phyloP scores from a whole-genome alignment of 2,888 invertebrate species.

The Octonoba sinensis region DNA sequence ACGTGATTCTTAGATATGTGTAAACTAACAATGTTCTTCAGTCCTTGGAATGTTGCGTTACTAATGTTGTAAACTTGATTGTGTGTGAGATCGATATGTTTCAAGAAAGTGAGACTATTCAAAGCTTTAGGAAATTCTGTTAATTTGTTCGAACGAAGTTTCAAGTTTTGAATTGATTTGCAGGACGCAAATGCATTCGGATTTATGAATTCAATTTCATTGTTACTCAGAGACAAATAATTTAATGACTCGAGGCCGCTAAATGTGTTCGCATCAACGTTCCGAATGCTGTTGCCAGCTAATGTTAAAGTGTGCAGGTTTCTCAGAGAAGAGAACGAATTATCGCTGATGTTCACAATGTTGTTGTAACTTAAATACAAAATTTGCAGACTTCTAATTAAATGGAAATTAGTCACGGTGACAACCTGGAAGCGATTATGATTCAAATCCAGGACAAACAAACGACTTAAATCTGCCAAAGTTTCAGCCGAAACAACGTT shows the following conservation, averaged over 20 bases:
- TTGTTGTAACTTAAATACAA: slow-evolving; percentile 88
- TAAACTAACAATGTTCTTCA: slow-evolving; percentile 88
- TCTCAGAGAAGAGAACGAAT: slow-evolving; percentile 91
- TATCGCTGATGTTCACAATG: slow-evolving; percentile 85
- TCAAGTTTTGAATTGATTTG: slow-evolving; percentile 88
- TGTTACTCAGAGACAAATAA: slow-evolving; percentile 87
- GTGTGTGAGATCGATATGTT: slow-evolving; percentile 91
- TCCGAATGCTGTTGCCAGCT: slow-evolving; percentile 86
- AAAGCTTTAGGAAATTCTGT: slow-evolving; percentile 85
- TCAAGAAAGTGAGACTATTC: slow-evolving; percentile 85
- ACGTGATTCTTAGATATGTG: slow-evolving; percentile 90
- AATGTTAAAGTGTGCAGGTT: slow-evolving; percentile 90
- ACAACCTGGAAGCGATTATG: slow-evolving; percentile 85
- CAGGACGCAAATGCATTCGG: slow-evolving; percentile 91
- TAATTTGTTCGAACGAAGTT: slow-evolving; percentile 88
- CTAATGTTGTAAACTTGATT: slow-evolving; percentile 87
- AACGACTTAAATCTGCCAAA: slow-evolving; percentile 87
- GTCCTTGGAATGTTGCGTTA: slow-evolving; percentile 84
- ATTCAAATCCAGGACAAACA: slow-evolving; percentile 87
- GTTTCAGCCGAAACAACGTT: slow-evolving; percentile 86
- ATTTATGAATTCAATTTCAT: slow-evolving; percentile 85
- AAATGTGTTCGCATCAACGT: slow-evolving; percentile 86
- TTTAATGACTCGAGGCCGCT: slow-evolving; percentile 90
- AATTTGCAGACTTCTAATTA: slow-evolving; percentile 87
- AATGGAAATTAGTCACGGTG: slow-evolving; percentile 86